phyloP scores from a whole-genome alignment of 2,797 vertebrate genomes.

The Labeo calbasu region DNA sequence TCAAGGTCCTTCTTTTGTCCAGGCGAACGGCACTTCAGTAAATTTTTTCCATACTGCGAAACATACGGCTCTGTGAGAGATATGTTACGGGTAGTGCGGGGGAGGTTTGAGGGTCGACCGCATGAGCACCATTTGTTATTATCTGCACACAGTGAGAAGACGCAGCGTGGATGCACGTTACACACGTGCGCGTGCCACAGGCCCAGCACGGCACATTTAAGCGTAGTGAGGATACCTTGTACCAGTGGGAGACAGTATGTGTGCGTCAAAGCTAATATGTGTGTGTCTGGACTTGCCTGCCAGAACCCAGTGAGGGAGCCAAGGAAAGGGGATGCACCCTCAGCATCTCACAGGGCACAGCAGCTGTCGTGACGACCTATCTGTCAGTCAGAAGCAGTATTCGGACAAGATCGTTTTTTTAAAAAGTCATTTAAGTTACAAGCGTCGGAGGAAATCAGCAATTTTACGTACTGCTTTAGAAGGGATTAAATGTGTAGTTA shows the following conservation, averaged over 20 bases:
- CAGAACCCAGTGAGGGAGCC: constrained; percentile 17
- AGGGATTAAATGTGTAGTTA: not conserved
- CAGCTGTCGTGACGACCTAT: constrained; percentile 34
- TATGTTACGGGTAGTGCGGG: not conserved
- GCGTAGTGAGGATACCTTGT: constrained; percentile 18
- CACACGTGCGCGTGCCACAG: not conserved
- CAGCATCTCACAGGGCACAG: constrained; percentile 30
- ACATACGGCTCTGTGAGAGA: not conserved
- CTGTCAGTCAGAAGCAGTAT: not conserved
- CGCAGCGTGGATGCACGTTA: constrained; percentile 26
- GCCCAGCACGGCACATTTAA: constrained; percentile 26
- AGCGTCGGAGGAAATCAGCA: not conserved
- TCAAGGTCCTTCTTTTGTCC: constrained; percentile 29
- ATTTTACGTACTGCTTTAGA: not conserved
- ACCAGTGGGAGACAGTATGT: constrained; percentile 17
- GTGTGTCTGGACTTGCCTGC: constrained; percentile 6
- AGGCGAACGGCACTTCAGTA: not conserved
- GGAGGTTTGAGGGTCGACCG: constrained; percentile 15
- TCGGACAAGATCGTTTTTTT: not conserved
- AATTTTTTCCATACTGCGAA: not conserved
- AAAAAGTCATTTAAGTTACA: not conserved
- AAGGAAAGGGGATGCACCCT: constrained; percentile 22
- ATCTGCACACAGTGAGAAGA: constrained; percentile 43
- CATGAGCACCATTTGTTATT: constrained; percentile 56
- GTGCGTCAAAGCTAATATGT: constrained; percentile 26